Percentiles rank a stretch among this genome's conserved stretches.
These are phyloP conservation scores for Epinephelus malabaricus DNA, from an alignment of 2,797 vertebrate species.

Conservation along the genomic window DNA sequence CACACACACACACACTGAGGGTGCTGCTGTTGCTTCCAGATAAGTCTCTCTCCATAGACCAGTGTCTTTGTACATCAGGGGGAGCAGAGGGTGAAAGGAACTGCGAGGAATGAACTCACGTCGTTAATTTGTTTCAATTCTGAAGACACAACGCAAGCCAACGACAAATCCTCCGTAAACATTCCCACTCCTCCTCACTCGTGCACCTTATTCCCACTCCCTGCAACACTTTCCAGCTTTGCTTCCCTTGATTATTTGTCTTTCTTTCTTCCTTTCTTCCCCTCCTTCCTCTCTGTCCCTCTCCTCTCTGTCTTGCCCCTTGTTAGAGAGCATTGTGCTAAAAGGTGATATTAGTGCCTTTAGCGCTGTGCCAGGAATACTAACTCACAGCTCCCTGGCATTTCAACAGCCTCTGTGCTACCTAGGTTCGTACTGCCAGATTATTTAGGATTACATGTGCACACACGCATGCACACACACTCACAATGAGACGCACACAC, in stretches of 20 bases:
- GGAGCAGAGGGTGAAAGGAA: slow-evolving; percentile 66
- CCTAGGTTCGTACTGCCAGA: slow-evolving; percentile 74
- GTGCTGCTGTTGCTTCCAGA: slow-evolving; percentile 77
- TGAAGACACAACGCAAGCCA: slow-evolving; percentile 47
- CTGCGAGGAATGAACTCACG: slow-evolving; percentile 69
- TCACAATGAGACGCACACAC: slow-evolving; percentile 32
- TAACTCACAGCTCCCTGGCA: slow-evolving; percentile 72
- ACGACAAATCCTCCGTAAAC: slow-evolving; percentile 55
- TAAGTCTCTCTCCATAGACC: slow-evolving; percentile 77
- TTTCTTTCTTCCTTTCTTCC: slow-evolving; percentile 22
- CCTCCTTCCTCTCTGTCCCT: slow-evolving; percentile 10
- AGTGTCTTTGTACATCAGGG: slow-evolving; percentile 76
- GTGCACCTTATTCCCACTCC: slow-evolving; percentile 11
- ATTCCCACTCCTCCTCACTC: slow-evolving; percentile 50
- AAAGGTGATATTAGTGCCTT: slow-evolving; percentile 81
- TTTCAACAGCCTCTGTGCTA: slow-evolving; percentile 72
- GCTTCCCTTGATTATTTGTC: slow-evolving; percentile 40
- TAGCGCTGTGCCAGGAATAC: slow-evolving; percentile 79
- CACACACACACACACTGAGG: slow-evolving; percentile 29
- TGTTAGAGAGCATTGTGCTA: slow-evolving; percentile 71
- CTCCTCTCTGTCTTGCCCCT: slow-evolving; percentile 39
- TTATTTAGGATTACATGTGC: slow-evolving; percentile 78
- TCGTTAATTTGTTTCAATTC: slow-evolving; percentile 78
- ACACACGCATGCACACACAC: slow-evolving; percentile 30
- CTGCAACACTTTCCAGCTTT: slow-evolving; percentile 19